Conservation (phyloP, 2,797 vertebrate species). For the Acestrorhynchus altus region DNA sequence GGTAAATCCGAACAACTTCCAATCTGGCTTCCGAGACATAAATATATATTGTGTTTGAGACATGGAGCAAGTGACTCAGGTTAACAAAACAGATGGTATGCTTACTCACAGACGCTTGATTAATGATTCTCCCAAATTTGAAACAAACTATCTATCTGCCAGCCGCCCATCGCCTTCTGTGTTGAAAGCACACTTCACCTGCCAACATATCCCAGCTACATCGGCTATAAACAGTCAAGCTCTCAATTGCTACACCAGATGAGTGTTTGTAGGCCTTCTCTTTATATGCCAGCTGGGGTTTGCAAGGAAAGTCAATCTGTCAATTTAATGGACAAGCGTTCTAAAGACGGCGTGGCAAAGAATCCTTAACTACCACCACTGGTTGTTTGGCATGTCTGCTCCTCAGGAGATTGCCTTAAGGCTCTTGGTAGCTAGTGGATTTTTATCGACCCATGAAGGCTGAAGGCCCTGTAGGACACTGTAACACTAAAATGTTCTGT, state of each 20-base stretch:
- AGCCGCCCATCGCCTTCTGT: slow-evolving; percentile 16
- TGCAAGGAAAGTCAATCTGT: slow-evolving; percentile 26
- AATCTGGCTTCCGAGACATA: neutral
- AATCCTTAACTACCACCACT: neutral
- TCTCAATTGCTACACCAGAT: slow-evolving; percentile 1
- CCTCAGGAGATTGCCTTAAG: slow-evolving; percentile 6
- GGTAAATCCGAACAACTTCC: neutral
- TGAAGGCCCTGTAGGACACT: neutral
- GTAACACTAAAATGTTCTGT: neutral
- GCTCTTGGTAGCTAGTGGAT: neutral
- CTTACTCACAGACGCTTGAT: slow-evolving; percentile 28
- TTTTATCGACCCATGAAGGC: neutral
- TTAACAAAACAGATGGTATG: slow-evolving; percentile 46
- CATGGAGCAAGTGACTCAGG: slow-evolving; percentile 27
- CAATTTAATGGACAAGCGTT: slow-evolving; percentile 12
- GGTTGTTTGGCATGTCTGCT: slow-evolving; percentile 15
- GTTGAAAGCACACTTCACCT: slow-evolving; percentile 6
- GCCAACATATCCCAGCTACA: slow-evolving; percentile 11
- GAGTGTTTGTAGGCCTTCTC: slow-evolving; percentile 18
- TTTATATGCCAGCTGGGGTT: slow-evolving; percentile 32
- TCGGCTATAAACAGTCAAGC: slow-evolving; percentile 21
- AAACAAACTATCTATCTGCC: slow-evolving; percentile 34
- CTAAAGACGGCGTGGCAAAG: neutral
- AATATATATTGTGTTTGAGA: neutral
- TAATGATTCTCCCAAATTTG: slow-evolving; percentile 41